Evolutionary conservation across 2,888 invertebrate species (phyloP).

Genomic region (Bursaphelenchus okinawaensis): DNA sequence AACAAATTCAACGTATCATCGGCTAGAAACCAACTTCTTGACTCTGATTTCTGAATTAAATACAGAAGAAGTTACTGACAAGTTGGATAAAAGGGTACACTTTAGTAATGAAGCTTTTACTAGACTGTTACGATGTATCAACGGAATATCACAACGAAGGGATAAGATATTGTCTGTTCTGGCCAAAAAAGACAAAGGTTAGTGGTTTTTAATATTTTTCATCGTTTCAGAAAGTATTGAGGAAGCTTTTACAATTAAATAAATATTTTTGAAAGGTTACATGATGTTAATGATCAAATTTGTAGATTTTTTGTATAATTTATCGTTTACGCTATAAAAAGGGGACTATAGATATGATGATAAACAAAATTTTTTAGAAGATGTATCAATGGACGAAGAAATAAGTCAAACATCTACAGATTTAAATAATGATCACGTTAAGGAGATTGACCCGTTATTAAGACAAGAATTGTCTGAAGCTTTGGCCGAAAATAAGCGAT

Average conservation of each 20-base stretch:
- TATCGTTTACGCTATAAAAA: no score
- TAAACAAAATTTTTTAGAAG: neutral
- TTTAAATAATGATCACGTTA: neutral
- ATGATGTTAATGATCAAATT: no score
- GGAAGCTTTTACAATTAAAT: no score
- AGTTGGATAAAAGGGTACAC: neutral
- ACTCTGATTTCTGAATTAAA: constrained; percentile 95
- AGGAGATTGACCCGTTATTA: constrained; percentile 71
- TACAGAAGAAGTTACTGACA: constrained; percentile 70
- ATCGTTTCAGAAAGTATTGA: no score
- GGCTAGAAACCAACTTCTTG: constrained; percentile 72
- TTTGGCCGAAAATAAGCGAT: constrained; percentile 79
- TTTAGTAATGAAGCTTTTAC: constrained; percentile 9
- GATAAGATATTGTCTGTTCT: constrained; percentile 4
- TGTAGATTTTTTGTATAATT: no score
- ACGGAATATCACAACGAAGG: neutral
- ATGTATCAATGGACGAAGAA: neutral
- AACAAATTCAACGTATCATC: constrained; percentile 1
- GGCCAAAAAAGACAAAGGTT: neutral
- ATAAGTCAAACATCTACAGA: neutral
- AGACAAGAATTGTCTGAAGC: constrained; percentile 79
- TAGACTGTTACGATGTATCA: constrained; percentile 2
- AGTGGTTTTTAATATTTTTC: neutral
- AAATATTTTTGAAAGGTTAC: no score
- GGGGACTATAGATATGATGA: no score